Conservation (phyloP, 2,797 vertebrate genomes). For the Lacerta agilis region DNA sequence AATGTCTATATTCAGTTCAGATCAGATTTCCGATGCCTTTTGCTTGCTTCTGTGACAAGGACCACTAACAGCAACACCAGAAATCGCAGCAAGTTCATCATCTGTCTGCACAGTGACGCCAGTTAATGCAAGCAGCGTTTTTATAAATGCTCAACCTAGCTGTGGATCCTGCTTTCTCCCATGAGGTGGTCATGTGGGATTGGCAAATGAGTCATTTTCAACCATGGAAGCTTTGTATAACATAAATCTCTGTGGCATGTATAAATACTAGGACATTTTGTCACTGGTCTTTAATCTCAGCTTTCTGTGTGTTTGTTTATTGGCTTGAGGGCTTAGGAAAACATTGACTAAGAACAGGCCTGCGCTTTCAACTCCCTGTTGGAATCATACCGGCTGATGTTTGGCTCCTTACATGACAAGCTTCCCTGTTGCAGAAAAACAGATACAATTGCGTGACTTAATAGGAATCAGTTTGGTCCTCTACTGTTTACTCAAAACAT, state of each 20-base stretch:
- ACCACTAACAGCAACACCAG: no score
- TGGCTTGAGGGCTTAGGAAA: conserved; percentile 25
- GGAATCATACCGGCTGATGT: not conserved
- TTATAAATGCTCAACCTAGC: not conserved
- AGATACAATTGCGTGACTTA: not conserved
- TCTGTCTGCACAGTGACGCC: no score
- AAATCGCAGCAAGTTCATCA: no score
- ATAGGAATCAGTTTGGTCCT: not conserved
- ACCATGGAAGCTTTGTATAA: not conserved
- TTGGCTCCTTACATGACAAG: not conserved
- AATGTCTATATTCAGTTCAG: no score
- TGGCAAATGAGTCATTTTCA: not conserved
- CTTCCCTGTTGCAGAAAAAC: not conserved
- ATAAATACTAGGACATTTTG: not conserved
- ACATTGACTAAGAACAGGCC: not conserved
- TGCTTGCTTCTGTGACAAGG: no score
- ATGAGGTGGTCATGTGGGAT: not conserved
- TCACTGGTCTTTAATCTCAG: not conserved
- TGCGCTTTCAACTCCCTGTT: not conserved
- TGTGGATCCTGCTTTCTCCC: no score
- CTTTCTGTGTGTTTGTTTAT: conserved; percentile 13
- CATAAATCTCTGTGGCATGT: not conserved
- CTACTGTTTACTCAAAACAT: no score
- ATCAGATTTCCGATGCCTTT: no score
- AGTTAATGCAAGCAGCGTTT: not conserved